Base-by-base conservation (phyloP, 2,797 vertebrate species). In the Pseudochaenichthys georgianus region DNA sequence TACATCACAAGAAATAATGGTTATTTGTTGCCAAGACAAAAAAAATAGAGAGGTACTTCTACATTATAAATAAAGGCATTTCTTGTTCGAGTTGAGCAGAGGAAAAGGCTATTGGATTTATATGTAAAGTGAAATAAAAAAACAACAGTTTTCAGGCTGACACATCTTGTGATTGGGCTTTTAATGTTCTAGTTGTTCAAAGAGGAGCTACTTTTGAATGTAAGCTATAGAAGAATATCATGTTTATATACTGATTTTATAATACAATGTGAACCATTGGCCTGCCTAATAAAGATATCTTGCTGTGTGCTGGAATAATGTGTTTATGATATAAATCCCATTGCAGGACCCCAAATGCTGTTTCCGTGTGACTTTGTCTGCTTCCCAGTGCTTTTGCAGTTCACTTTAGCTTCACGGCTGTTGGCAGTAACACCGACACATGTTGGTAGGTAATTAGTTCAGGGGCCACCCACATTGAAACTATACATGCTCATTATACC, bases 381-480 rank as follows among this genome's bases (percentile, higher is more conserved):
- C 6, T 47, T 60, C 58, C 43, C 3, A 8, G 2, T 67, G 11
- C 63, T 21, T 52, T n/a, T 52, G 21, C n/a, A 13, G 13, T 77
- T 45, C 28, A 60, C 23, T 42, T 3, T 12, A 23, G 23, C 51
- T 68, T 65, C 3, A 41, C 67, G 53, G 65, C 21, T 54, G 64
- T 55, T 11, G 43, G 43, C 67, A 59, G 53, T 17, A 74, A 73
- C 65, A 58, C 65, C 48, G 23, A n/a, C 43, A 50, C 53, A 47
- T 23, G 17, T 38, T 3, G 13, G 21, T 16, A 50, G 70, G 13
- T 70, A 28, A 63, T 75, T 75, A 67, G 51, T 41, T 41, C 17
- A 50, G n/a, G 5, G 12, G 5, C 85, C 77, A 75, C 69, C 61
- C 73, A 75, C 53, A 51, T 55, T 64, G 31, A 53, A 38, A 78